These are phyloP conservation scores for Leptodactylus fuscus DNA, from an alignment of 2,113 vertebrate species.

Conservation along the genomic window DNA sequence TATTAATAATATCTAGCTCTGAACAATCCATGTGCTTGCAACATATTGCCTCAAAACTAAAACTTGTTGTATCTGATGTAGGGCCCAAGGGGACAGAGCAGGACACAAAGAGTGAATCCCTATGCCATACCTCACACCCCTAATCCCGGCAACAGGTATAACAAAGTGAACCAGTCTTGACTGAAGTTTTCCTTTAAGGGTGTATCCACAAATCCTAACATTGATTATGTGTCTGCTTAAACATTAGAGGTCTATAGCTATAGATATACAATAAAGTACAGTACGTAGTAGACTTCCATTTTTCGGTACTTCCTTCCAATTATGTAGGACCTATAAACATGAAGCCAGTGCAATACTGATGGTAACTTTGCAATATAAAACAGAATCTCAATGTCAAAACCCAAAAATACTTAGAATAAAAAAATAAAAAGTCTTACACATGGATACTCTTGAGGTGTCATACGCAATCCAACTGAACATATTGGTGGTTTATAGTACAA, in stretches of 20 bases:
- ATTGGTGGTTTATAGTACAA: slow-evolving; percentile 78
- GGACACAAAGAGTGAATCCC: too few species aligned
- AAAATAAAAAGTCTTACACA: slow-evolving; percentile 31
- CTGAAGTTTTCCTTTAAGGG: too few species aligned
- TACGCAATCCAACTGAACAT: slow-evolving; percentile 56
- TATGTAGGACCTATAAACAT: not conserved
- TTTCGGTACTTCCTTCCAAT: not conserved
- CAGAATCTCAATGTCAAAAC: slow-evolving; percentile 8
- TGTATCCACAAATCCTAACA: not conserved
- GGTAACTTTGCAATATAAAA: slow-evolving; percentile 11
- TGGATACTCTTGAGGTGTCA: not conserved
- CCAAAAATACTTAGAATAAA: slow-evolving; percentile 27
- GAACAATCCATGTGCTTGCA: not conserved
- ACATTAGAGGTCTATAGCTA: slow-evolving; percentile 11
- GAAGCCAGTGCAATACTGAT: slow-evolving; percentile 34
- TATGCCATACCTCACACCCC: too few species aligned
- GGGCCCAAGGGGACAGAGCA: too few species aligned
- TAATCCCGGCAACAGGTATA: too few species aligned
- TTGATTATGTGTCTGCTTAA: not conserved
- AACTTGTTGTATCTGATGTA: not conserved
- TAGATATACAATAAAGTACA: slow-evolving; percentile 31
- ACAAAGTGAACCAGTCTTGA: too few species aligned
- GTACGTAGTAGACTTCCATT: slow-evolving; percentile 25
- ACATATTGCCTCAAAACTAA: not conserved
- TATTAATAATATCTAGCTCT: not conserved